Percentiles rank a stretch among this genome's conserved stretches.
Conservation (phyloP, 2,888 invertebrate genomes). For the Polyommatus icarus region DNA sequence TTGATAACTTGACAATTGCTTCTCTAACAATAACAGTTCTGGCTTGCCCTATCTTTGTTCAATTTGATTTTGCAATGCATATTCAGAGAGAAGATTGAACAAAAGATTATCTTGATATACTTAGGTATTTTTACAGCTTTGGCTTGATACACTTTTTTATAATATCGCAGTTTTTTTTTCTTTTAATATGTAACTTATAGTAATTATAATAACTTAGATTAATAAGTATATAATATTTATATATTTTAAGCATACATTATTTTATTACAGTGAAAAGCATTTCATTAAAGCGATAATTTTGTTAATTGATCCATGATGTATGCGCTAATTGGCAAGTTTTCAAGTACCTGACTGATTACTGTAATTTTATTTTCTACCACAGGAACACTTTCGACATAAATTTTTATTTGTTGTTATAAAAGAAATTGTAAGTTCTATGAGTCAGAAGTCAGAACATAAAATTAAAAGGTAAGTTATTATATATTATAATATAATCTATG, state of each 20-base stretch:
- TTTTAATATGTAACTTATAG: no score
- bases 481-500: no score
- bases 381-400: background rate
- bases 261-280: background rate
- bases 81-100: background rate
- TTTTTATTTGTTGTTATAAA: background rate
- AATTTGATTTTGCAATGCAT: background rate
- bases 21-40: constrained; percentile 14
- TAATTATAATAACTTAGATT: no score
- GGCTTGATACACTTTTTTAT: background rate
- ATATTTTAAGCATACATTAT: no score
- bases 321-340: background rate
- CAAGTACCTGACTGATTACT: background rate
- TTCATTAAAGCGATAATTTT: background rate
- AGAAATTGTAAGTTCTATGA: background rate
- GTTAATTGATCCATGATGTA: background rate
- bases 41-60: background rate
- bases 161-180: no score
- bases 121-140: no score
- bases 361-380: background rate
- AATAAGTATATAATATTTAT: no score
- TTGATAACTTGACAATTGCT: constrained; percentile 18
- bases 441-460: background rate
- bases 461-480: no score
- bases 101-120: background rate